Evolutionary conservation across 2,113 vertebrate species (phyloP), one percentile per base, ranked within the genome.

Genomic region (Strigops habroptila): DNA sequence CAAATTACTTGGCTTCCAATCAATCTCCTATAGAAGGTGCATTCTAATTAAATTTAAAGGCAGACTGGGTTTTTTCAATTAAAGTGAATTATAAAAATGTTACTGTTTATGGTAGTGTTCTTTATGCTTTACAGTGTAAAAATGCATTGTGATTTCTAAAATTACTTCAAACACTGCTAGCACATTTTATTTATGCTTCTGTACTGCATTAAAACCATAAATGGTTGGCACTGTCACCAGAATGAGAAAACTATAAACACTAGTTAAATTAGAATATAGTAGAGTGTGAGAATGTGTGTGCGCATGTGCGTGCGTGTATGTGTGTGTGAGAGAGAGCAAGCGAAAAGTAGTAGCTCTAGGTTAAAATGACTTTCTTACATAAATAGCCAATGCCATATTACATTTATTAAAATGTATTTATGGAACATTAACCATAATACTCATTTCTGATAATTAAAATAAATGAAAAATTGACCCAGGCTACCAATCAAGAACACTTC

Each of bases 31-130:
- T 91, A 95, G 81, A 92, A 98, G 82, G 62, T 96, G 70, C 46
- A 86, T 95, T 65, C 79, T 96, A 95, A 97, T 97, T 96, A 95
- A 94, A 97, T 95, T 77, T 96, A 96, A 97, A 97, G 41, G 18
- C 65, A 91, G 90, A 78, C 46, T 86, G 75, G 27, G 13, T 0
- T 84, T 95, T 87, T 95, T 63, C 81, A 97, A 97, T 96, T 97
- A 93, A 77, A 81, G 75, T 96, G 78, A 95, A 97, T 97, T 95
- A 94, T 96, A 88, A 88, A 96, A 97, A 91, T 82, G 43, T 92
- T 90, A 51, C 74, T 93, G 49, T 83, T 96, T 94, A 86, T 95
- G 69, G 59, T 75, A 44, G 35, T 39, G 71, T 90, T 96, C 68
- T 96, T 96, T 74, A 88, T 89, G 69, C 57, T 51, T 87, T 91